These are phyloP conservation scores for Protobothrops flavoviridis DNA, from an alignment of 2,113 vertebrate species.

Conservation along the genomic window DNA sequence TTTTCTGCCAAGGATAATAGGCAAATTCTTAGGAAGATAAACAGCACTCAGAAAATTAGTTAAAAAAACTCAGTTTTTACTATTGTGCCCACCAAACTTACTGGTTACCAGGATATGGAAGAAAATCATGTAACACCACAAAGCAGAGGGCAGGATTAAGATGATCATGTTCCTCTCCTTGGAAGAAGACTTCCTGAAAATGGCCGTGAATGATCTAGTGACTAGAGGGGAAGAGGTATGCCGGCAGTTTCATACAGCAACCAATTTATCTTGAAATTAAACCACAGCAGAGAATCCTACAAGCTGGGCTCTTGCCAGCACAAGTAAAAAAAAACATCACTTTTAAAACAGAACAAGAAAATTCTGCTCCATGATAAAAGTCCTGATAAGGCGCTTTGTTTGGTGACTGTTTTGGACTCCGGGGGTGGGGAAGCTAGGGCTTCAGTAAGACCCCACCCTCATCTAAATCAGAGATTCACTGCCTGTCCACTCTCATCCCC, in stretches of 20 bases:
- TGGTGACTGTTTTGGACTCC: too few relatives aligned
- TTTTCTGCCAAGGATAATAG: fast-evolving
- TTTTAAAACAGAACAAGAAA: neutral
- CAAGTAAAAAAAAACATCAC: neutral
- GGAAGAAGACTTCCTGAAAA: neutral
- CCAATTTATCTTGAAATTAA: neutral
- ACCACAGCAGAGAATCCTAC: neutral
- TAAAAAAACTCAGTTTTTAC: neutral
- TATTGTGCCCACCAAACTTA: neutral
- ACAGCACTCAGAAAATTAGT: neutral
- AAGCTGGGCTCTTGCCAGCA: neutral
- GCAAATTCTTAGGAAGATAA: neutral
- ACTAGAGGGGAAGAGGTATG: neutral
- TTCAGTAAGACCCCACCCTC: too few relatives aligned
- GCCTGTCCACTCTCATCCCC: too few relatives aligned
- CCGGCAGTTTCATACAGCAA: neutral
- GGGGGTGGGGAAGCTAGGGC: too few relatives aligned
- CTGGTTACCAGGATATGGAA: neutral
- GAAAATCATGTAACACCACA: neutral
- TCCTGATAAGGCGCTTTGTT: neutral
- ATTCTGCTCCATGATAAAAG: neutral
- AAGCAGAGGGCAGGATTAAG: neutral
- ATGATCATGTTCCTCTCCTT: neutral
- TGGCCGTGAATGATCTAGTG: neutral
- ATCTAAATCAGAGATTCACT: too few relatives aligned